Evolutionary conservation across 2,113 vertebrate genomes (phyloP), one percentile per base, ranked within the genome.

Genomic region (Myodes glareolus): DNA sequence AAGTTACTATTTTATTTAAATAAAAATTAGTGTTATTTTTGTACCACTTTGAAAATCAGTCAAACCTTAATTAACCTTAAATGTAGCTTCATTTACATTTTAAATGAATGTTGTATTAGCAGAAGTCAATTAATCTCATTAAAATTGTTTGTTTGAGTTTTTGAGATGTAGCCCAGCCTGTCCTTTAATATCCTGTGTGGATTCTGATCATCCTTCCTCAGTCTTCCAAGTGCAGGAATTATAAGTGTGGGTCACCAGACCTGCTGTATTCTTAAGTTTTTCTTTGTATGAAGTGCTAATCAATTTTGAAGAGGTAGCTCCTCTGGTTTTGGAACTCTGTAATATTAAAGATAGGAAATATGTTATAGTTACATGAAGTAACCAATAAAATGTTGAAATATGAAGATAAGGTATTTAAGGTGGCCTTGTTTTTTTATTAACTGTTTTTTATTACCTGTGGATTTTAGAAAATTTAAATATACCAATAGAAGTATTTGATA

Each of bases 401-500:
- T 94, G 55, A 92, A 73, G 23, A 9, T 84, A 86, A 61, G 33
- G 13, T 63, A 88, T 77, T 90, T 87, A 80, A 77, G n/a, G 75
- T 88, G 82, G 65, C 92, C 91, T 5, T 67, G 91, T 31, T 67
- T 67, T 63, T 67, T 67, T 65, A 27, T 67, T 67, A 4, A 10
- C 3, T 67, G 42, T 97, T 91, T 72, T 72, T 70, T 33, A 85
- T 68, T 78, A 31, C 93, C 21, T 96, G 21, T 94, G 72, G 75
- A 58, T 89, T 92, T 94, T 67, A 84, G 52, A 94, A 96, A 88
- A 70, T 84, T 88, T 89, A 87, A 97, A 86, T 96, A 90, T 78
- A 72, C 19, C 92, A 70, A 94, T 88, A 68, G 82, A 91, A 97
- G 25, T 97, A 94, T 95, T 96, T 97, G 36, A 36, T 84, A 70